phyloP scores from a whole-genome alignment of 2,113 vertebrate species.

The Trogon surrucura region DNA sequence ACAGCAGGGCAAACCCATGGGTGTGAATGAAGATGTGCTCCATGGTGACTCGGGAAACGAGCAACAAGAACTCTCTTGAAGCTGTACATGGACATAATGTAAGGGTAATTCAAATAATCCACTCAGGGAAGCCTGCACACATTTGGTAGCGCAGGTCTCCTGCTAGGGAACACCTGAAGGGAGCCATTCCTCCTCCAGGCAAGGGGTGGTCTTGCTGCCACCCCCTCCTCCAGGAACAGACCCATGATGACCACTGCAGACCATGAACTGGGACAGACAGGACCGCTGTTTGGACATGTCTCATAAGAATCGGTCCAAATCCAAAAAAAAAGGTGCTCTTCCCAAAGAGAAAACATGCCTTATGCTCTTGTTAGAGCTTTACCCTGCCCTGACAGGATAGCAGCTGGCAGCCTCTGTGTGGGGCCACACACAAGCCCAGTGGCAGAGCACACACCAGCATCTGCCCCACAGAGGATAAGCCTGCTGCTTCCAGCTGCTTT shows the following conservation, averaged over 20 bases:
- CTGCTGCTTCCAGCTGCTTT: not conserved
- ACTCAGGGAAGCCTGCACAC: not conserved
- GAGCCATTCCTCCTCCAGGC: not conserved
- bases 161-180: not conserved
- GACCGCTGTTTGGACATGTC: rapidly evolving
- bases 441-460: not conserved
- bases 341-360: not conserved
- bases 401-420: not conserved
- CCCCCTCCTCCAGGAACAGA: not conserved
- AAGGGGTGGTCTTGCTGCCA: rapidly evolving
- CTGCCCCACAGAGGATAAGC: not conserved
- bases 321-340: not conserved
- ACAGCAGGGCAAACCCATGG: not conserved
- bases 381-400: not conserved
- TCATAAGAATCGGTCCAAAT: not conserved
- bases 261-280: not conserved
- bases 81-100: rapidly evolving
- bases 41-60: not conserved
- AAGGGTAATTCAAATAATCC: not conserved
- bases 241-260: not conserved
- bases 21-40: not conserved
- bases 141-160: not conserved
- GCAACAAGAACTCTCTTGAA: not conserved
- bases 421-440: not conserved
- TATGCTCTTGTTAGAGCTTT: not conserved